Evolutionary conservation across 2,113 vertebrate species (phyloP), one percentile per base, ranked within the genome.

Genomic region (Eretmochelys imbricata): DNA sequence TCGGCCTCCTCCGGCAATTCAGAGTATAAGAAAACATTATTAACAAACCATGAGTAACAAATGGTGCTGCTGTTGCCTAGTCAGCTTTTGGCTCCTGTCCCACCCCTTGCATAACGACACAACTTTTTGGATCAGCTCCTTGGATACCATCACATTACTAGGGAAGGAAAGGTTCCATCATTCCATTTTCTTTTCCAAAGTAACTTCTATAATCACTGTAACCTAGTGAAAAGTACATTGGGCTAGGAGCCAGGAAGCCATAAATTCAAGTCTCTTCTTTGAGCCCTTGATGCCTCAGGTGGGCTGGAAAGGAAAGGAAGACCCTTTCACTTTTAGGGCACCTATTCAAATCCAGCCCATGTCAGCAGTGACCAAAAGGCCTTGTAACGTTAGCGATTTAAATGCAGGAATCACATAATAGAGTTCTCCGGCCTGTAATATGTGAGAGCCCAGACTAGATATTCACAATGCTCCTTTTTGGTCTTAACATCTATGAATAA

Each of bases 321-420:
- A 91, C 2, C 4, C 42, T 92, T 65, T 10, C 2, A 69, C 3
- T 96, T 89, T 62, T 85, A 79, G 53, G 35, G 10, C 38, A 53
- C 2, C 89, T 59, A 27, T 88, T 92, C 46, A 81, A 2, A 42
- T 83, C 14, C 57, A 89, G 8, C 19, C 17, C 38, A 53, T 48
- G 46, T n/a, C 90, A 88, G n/a, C 42, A 19, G 38, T 94, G 76
- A 87, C 49, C 54, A 38, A 80, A 72, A 84, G 62, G 85, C 83
- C 82, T 86, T 91, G 80, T 24, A 42, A 9, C 89, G 46, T 0
- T 0, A 76, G 5, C 8, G n/a, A 25, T 38, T 6, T 76, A 22
- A 76, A 82, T 51, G 69, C 53, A 86, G 75, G 88, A 89, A 89
- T 65, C 17, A 72, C n/a, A 48, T 10, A 35, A 11, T 80, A 14